Evolutionary conservation across 2,797 vertebrate genomes (phyloP).

Genomic region (Acanthurus leucopareius): DNA sequence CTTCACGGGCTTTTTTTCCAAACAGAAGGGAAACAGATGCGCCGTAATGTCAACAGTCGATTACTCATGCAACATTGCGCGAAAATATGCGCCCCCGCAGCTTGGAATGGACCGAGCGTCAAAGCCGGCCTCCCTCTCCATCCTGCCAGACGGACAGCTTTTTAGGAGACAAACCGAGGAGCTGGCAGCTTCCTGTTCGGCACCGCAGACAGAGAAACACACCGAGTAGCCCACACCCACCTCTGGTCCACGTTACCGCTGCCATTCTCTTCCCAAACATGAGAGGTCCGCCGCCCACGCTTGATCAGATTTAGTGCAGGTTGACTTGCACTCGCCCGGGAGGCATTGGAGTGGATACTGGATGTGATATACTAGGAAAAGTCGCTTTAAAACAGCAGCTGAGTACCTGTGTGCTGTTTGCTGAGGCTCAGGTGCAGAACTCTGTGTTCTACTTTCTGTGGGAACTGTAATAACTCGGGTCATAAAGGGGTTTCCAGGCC

Average conservation of each 20-base stretch:
- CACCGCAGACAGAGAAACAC: slow-evolving; percentile 75
- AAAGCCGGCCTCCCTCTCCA: slow-evolving; percentile 12
- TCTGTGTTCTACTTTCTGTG: slow-evolving; percentile 24
- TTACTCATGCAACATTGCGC: slow-evolving; percentile 76
- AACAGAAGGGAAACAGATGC: slow-evolving; percentile 80
- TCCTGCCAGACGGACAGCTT: slow-evolving; percentile 32
- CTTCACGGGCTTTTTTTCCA: slow-evolving; percentile 38
- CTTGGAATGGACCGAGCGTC: slow-evolving; percentile 23
- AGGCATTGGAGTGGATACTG: slow-evolving; percentile 55
- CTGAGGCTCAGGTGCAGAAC: slow-evolving; percentile 60
- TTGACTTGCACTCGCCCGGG: slow-evolving; percentile 50
- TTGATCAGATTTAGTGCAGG: slow-evolving; percentile 57
- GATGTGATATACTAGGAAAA: slow-evolving; percentile 53
- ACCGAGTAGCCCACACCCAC: slow-evolving; percentile 69
- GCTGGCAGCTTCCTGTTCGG: slow-evolving; percentile 67
- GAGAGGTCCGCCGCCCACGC: slow-evolving; percentile 63
- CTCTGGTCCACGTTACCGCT: slow-evolving; percentile 52
- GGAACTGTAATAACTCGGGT: slow-evolving; percentile 47
- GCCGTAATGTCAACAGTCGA: slow-evolving; percentile 76
- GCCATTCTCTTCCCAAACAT: slow-evolving; percentile 50
- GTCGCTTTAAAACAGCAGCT: slow-evolving; percentile 51
- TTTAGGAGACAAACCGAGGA: slow-evolving; percentile 9
- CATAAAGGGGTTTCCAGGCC: slow-evolving; percentile 33
- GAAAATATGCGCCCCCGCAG: slow-evolving; percentile 70
- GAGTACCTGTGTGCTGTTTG: slow-evolving; percentile 60